phyloP scores from a whole-genome alignment of 1,140 invertebrate species.

The Zaprionus ornatus region DNA sequence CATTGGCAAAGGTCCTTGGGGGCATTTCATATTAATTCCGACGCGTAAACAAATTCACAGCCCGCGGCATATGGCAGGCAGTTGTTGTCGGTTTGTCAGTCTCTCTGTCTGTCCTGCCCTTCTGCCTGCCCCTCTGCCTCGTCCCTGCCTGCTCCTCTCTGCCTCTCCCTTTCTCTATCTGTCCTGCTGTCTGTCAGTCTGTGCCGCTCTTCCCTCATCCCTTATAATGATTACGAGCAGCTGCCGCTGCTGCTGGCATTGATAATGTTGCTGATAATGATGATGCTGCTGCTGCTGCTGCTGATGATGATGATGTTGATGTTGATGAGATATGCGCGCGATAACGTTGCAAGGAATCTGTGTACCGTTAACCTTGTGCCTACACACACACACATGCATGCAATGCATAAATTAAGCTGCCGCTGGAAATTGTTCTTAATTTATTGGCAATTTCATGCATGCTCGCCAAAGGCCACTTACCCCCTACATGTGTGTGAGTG shows the following conservation, averaged over 20 bases:
- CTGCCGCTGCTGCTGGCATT: slow-evolving; percentile 29
- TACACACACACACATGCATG: slow-evolving; percentile 1
- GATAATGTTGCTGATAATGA: slow-evolving; percentile 28
- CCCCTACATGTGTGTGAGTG: neutral
- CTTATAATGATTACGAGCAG: slow-evolving; percentile 52
- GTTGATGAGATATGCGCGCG: slow-evolving; percentile 1
- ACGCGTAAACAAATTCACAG: slow-evolving; percentile 58
- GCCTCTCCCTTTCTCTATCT: neutral
- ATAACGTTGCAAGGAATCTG: slow-evolving; percentile 12
- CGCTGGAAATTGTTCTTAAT: slow-evolving; percentile 19
- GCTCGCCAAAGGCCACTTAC: slow-evolving; percentile 19
- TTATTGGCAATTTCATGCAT: slow-evolving; percentile 33
- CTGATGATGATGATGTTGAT: slow-evolving; percentile 24
- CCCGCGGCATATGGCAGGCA: slow-evolving; percentile 41
- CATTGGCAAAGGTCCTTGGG: slow-evolving; percentile 2
- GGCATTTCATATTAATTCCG: slow-evolving; percentile 44
- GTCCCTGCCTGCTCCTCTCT: neutral
- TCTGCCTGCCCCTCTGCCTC: neutral
- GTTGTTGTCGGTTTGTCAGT: slow-evolving; percentile 12
- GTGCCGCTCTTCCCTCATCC: neutral
- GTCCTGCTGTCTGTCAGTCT: neutral
- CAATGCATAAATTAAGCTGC: slow-evolving; percentile 21
- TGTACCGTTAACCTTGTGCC: slow-evolving; percentile 16
- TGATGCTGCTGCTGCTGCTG: slow-evolving; percentile 23
- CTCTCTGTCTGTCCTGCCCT: slow-evolving; percentile 1